Base-by-base conservation (phyloP, 2,888 invertebrate species). In the Sesamia inferens region DNA sequence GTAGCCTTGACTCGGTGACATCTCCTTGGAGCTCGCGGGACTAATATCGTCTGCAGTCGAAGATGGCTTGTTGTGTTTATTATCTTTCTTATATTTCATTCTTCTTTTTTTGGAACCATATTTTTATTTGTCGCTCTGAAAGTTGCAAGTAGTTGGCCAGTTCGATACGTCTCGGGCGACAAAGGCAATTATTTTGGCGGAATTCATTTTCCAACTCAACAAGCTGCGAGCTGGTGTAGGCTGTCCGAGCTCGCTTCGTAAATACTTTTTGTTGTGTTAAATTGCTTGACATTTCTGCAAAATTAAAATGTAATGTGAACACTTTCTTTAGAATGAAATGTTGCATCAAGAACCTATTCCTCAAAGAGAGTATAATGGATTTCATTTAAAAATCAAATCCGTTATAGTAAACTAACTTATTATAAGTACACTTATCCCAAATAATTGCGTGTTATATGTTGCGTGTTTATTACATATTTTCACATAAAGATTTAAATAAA, bases 41-140 rank as follows among this genome's bases (percentile, higher is more conserved):
- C 92, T 93, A 74, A 90, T 93, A 64, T 95, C 94, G 55, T 94
- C 94, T 1, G 95, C 90, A 22, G 96, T 95, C 14, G 96, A 96
- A 0, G 94, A 94, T 0, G 96, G 93, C 78, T 96, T 96, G 74
- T 94, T 95, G 57, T 94, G 93, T 85, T 94, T 95, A 74, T 94
- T 94, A 78, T 97, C 97, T 86, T 98, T 98, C 89, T 98, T 98
- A 89, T 96, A 96, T 83, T 98, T 98, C 98, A 98, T 98, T 8
- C 98, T 95, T 24, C 98, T 96, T 88, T 98, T n/a, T 98, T 90
- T 98, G 98, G 90, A 98, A 98, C 98, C 98, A 98, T 82, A 98
- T 98, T 92, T 98, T 98, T 71, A 98, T 98, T 92, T 98, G 98
- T 44, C 98, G 94, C 88, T 98, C 98, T 0, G 97, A 97, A 13